These are phyloP conservation scores for Anguilla marmorata DNA, from an alignment of 2,797 vertebrate species.

Conservation along the genomic window DNA sequence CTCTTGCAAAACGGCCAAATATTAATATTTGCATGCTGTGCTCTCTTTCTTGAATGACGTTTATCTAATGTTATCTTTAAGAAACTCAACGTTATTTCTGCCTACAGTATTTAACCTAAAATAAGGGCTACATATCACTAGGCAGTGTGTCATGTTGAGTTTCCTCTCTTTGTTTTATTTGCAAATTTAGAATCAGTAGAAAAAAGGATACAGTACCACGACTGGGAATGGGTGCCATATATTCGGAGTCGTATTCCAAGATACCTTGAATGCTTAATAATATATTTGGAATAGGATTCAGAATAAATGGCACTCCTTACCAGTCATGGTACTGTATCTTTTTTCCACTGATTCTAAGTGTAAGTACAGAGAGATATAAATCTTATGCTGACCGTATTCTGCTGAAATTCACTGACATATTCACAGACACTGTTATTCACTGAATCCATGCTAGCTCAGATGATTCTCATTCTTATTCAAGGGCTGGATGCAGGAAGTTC, in stretches of 20 bases:
- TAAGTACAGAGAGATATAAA: not conserved
- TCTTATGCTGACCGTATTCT: not conserved
- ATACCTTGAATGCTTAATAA: no score
- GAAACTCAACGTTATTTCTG: not conserved
- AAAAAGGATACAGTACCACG: no score
- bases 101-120: not conserved
- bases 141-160: not conserved
- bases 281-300: no score
- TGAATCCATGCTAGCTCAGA: not conserved
- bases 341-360: no score
- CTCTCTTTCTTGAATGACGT: no score
- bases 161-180: not conserved
- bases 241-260: no score
- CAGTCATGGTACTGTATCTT: no score
- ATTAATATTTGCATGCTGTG: no score
- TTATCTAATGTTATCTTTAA: not conserved
- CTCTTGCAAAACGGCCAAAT: no score
- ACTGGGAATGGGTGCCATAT: no score
- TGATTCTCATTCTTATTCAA: not conserved
- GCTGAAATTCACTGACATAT: not conserved
- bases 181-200: no score
- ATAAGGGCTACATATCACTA: not conserved
- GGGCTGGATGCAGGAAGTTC: not conserved
- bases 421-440: not conserved
- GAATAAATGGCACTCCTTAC: no score